Conservation (phyloP, 2,888 invertebrate species). For the Bruchidius siliquastri region DNA sequence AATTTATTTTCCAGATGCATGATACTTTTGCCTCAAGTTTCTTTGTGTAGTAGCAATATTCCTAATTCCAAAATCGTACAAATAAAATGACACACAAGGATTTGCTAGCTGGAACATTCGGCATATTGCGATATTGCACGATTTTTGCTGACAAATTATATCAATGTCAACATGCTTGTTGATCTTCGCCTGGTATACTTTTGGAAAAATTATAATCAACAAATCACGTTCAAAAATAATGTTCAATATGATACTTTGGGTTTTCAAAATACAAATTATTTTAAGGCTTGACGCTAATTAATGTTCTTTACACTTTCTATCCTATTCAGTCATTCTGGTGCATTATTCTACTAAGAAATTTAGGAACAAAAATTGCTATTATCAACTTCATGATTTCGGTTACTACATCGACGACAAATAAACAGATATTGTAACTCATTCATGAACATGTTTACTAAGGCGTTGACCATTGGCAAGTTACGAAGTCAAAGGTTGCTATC, state of each 20-base stretch:
- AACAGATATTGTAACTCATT: too few relatives aligned
- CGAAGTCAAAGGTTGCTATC: too few relatives aligned
- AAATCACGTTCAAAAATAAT: neutral
- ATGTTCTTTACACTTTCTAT: neutral
- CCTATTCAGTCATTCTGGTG: constrained; percentile 32
- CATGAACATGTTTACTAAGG: too few relatives aligned
- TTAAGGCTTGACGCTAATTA: neutral
- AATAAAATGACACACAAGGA: neutral
- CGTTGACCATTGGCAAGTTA: too few relatives aligned
- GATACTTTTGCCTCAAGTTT: neutral
- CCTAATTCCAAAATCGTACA: neutral
- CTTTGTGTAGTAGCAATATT: neutral
- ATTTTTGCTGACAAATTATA: neutral
- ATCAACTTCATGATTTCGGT: too few relatives aligned
- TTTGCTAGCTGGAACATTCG: neutral
- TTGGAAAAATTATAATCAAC: neutral
- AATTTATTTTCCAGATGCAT: neutral
- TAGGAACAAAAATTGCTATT: constrained; percentile 25
- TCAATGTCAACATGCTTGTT: neutral
- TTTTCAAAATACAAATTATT: neutral
- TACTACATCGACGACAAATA: constrained; percentile 6
- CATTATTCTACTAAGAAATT: constrained; percentile 21
- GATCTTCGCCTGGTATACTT: neutral
- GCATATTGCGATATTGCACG: neutral
- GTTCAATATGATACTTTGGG: neutral